Evolutionary conservation across 1,140 invertebrate genomes (phyloP), one percentile per base, ranked within the genome.

Genomic region (Brachionus koreanus): DNA sequence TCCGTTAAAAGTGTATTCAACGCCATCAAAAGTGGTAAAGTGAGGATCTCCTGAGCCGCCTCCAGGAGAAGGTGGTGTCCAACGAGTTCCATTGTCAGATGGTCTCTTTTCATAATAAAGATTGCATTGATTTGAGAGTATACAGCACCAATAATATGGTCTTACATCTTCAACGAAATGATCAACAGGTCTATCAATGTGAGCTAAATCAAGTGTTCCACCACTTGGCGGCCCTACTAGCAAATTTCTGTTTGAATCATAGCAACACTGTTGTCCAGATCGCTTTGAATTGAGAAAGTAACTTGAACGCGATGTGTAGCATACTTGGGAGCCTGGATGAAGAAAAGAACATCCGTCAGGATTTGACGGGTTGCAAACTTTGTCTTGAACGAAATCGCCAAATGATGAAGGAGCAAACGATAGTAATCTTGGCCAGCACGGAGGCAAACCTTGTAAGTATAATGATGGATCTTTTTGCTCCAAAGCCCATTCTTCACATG

Each of bases 1-100:
- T 2, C 95, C 96, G 85, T 98, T 97, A 88, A 98, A 98, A 0
- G 95, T 97, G 85, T 97, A 98, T 39, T 93, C 91, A 6, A 92
- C 86, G 82, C 93, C 91, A 87, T 98, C 95, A 85, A 97, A 96
- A 0, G 95, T 97, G 9, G 95, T 91, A 63, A 98, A 90, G 86
- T 98, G 96, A 0, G 95, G 95, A 89, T 98, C 95, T 0, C 96
- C 96, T 86, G 95, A 97, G 39, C 95, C 92, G 13, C 93, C 88
- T 35, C 89, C 91, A 3, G 10, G n/a, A 19, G 12, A 19, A 42
- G 67, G 67, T 19, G 67, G 37, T 23, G 9, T 42, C 67, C 67
- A 72, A 23, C 23, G n/a, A 33, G 16, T 33, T 12, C 72, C 72
- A 52, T n/a, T 6, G n/a, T 52, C 25, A 42, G 43, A 33, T 76